phyloP scores from a whole-genome alignment of 2,888 invertebrate genomes.

The Dendrolimus pini region DNA sequence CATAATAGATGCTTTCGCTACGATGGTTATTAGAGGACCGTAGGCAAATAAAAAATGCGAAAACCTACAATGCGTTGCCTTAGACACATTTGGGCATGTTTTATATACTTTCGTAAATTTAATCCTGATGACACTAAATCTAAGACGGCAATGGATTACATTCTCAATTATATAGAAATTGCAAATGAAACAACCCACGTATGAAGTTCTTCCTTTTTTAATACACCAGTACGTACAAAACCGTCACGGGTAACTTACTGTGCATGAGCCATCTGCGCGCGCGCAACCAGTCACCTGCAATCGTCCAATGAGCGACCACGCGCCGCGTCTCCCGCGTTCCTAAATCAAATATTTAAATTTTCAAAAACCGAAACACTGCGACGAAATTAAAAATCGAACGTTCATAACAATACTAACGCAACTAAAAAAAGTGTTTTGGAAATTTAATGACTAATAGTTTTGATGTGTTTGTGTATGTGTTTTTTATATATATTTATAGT shows the following conservation, averaged over 20 bases:
- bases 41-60: too few relatives aligned
- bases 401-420: conserved; percentile 34
- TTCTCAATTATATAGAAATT: background rate
- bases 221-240: conserved; percentile 14
- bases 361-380: conserved; percentile 35
- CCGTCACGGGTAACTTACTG: conserved; percentile 49
- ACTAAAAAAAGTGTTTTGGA: conserved; percentile 27
- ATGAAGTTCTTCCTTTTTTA: conserved; percentile 38
- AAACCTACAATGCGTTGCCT: too few relatives aligned
- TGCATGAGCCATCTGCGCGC: conserved; percentile 23
- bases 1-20: too few relatives aligned
- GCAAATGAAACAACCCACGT: conserved; percentile 33
- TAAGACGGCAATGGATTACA: background rate
- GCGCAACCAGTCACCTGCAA: conserved; percentile 65
- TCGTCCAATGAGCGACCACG: conserved; percentile 44
- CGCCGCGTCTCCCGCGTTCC: conserved; percentile 46
- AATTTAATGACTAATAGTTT: background rate
- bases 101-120: too few relatives aligned
- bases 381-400: conserved; percentile 31
- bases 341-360: conserved; percentile 20
- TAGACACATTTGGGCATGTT: too few relatives aligned
- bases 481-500: conserved; percentile 23
- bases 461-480: conserved; percentile 41
- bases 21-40: too few relatives aligned
- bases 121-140: too few relatives aligned